These are phyloP conservation scores for Parnassius apollo DNA, from an alignment of 2,888 invertebrate genomes.

Conservation along the genomic window DNA sequence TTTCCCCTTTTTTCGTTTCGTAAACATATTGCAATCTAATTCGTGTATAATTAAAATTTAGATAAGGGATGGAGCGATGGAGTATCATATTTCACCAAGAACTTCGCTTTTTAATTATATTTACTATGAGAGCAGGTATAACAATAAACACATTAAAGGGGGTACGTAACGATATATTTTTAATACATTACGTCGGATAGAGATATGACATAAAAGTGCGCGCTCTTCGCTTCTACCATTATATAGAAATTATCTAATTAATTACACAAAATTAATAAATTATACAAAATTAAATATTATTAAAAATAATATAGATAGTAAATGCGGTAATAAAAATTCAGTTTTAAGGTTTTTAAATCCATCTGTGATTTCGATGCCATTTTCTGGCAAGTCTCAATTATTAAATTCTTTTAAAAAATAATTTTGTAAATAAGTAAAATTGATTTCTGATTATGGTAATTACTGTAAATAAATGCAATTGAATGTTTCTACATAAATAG, in stretches of 20 bases:
- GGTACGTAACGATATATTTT: conserved; percentile 60
- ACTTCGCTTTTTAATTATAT: too few species aligned
- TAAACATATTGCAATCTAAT: too few species aligned
- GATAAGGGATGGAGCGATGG: too few species aligned
- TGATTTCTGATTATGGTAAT: conserved; percentile 4
- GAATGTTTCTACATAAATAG: conserved; percentile 10
- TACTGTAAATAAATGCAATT: conserved; percentile 16
- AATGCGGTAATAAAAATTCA: conserved; percentile 46
- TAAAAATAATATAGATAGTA: conserved; percentile 47
- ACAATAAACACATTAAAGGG: conserved; percentile 33
- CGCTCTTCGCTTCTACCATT: conserved; percentile 49
- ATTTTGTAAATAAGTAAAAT: background rate
- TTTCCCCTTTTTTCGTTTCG: too few species aligned
- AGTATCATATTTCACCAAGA: too few species aligned
- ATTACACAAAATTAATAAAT: conserved; percentile 35
- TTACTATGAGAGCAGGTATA: background rate
- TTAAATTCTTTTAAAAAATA: conserved; percentile 2
- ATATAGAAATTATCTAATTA: conserved; percentile 35
- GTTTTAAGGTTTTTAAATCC: conserved; percentile 39
- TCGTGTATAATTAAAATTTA: too few species aligned
- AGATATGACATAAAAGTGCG: conserved; percentile 62
- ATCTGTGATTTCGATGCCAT: conserved; percentile 55
- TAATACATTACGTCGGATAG: conserved; percentile 56
- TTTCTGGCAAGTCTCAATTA: conserved; percentile 26
- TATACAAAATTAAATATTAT: conserved; percentile 27